Conservation (phyloP, 1,140 invertebrate genomes). For the Heliconius eleuchia region DNA sequence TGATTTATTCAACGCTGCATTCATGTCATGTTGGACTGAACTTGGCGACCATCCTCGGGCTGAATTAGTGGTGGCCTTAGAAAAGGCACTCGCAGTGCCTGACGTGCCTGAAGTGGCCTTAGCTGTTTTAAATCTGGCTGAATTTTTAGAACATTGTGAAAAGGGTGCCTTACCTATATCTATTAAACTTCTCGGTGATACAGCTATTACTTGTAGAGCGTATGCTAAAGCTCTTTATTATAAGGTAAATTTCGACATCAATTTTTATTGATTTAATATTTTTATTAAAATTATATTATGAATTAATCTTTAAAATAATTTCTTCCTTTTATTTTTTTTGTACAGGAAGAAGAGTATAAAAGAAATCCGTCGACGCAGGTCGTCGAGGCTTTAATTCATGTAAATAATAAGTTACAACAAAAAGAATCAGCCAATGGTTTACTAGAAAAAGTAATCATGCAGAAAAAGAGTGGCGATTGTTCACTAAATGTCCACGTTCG, state of each 20-base stretch:
- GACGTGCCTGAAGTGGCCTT: constrained; percentile 98
- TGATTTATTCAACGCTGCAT: constrained; percentile 99
- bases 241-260: constrained; percentile 82
- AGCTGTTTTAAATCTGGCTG: constrained; percentile 97
- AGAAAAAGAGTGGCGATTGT: constrained; percentile 84
- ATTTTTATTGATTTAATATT: no score
- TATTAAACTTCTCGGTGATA: constrained; percentile 89
- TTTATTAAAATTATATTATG: no score
- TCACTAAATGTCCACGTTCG: constrained; percentile 92
- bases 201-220: constrained; percentile 92
- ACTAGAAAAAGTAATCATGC: constrained; percentile 93
- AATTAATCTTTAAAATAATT: neutral
- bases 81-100: constrained; percentile 93
- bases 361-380: constrained; percentile 86
- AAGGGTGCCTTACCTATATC: constrained; percentile 96
- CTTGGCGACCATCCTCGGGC: constrained; percentile 90
- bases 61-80: constrained; percentile 92
- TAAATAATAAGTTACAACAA: constrained; percentile 99
- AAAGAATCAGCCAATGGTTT: constrained; percentile 97
- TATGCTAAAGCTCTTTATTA: constrained; percentile 98
- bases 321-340: constrained; percentile 22
- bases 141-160: constrained; percentile 99
- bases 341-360: constrained; percentile 95
- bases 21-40: constrained; percentile 99
- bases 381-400: constrained; percentile 96